Evolutionary conservation across 2,797 vertebrate species (phyloP), one percentile per base, ranked within the genome.

Genomic region (Liasis olivaceus): DNA sequence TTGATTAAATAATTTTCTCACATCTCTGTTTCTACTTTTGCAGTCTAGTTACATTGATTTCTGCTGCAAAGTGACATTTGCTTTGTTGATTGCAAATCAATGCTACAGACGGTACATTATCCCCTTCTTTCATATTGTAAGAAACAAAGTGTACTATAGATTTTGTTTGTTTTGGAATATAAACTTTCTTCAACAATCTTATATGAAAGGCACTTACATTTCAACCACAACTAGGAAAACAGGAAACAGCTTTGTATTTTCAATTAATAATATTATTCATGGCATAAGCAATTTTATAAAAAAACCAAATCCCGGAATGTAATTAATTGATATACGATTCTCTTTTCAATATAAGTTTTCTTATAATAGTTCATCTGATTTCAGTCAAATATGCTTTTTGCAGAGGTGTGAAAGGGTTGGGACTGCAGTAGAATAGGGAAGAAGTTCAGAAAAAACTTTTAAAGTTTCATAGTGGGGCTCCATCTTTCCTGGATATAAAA

Each of bases 61-160:
- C 97, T 97, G 96, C 98, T 96, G 97, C 96, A 98, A 98, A 97
- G 95, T 97, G 97, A 97, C 96, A 93, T 97, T 98, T 98, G 96
- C 97, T 98, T 98, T 98, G 97, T 97, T 96, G 96, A 97, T 97
- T 97, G 96, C 97, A 97, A 98, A 98, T 98, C 98, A 98, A 97
- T 98, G 96, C 95, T 95, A 97, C 95, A 97, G 97, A 98, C 96
- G 96, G 95, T 91, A 94, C 89, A 93, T 94, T 96, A 95, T 93
- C 2, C 87, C 66, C 12, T 92, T 93, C 91, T 77, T 93, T 94
- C 94, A 95, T 94, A 95, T 93, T 96, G 93, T 93, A 95, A 94
- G 90, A 94, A 97, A 98, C 97, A 97, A 96, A 96, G 93, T 94
- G 58, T 87, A 92, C 92, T 95, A 96, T 96, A 95, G 95, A 94